These are phyloP conservation scores for Sinelater perroti DNA, from an alignment of 2,888 invertebrate species.

Conservation along the genomic window DNA sequence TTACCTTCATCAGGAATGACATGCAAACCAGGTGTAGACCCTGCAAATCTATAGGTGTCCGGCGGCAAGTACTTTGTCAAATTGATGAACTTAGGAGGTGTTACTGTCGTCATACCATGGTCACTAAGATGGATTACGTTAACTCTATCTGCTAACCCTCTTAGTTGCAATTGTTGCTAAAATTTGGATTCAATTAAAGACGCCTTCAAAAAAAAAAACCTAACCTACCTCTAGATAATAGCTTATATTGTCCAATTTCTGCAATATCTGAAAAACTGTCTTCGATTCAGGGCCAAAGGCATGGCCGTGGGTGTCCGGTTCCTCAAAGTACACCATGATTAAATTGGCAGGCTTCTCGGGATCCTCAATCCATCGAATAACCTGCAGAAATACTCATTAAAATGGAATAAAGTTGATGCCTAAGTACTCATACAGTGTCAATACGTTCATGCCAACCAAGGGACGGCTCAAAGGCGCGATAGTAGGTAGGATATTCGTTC, in stretches of 20 bases:
- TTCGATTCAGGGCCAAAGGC: slow-evolving; percentile 65
- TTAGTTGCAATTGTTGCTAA: slow-evolving; percentile 61
- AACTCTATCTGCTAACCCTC: slow-evolving; percentile 63
- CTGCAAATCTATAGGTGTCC: slow-evolving; percentile 60
- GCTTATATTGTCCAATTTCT: slow-evolving; percentile 64
- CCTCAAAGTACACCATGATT: slow-evolving; percentile 73
- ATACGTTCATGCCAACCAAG: slow-evolving; percentile 65
- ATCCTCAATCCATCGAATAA: slow-evolving; percentile 68
- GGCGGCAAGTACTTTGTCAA: slow-evolving; percentile 63
- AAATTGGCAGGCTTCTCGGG: slow-evolving; percentile 71
- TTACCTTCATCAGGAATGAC: slow-evolving; percentile 66
- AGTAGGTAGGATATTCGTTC: slow-evolving; percentile 61
- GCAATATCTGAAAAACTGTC: slow-evolving; percentile 57
- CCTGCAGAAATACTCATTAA: slow-evolving; percentile 47
- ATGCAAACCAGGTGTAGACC: slow-evolving; percentile 67
- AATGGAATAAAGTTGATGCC: not conserved
- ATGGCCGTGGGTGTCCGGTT: slow-evolving; percentile 75
- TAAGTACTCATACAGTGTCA: slow-evolving; percentile 59
- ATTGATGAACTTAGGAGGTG: slow-evolving; percentile 64
- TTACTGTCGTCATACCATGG: slow-evolving; percentile 74
- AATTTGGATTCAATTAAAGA: slow-evolving; percentile 34
- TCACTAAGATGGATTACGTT: slow-evolving; percentile 77
- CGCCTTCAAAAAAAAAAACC: not conserved
- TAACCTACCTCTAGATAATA: slow-evolving; percentile 65
- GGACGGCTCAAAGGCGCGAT: slow-evolving; percentile 57